Evolutionary conservation across 1,140 invertebrate genomes (phyloP).

Genomic region (Drosophila nikananu): DNA sequence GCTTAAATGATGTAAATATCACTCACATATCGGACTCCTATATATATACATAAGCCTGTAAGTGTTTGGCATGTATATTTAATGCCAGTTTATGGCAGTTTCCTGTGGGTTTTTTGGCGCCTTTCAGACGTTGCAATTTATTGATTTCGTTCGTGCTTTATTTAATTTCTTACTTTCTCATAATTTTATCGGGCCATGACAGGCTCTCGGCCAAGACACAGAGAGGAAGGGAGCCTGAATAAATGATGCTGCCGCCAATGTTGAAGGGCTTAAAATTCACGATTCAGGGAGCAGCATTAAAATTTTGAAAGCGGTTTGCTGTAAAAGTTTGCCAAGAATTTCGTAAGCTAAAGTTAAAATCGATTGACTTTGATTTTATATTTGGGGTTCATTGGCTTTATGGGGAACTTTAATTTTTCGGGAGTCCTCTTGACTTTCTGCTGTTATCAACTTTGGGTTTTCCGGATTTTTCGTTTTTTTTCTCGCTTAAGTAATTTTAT

Average conservation of each 20-base stretch:
- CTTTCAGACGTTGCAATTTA: slow-evolving; percentile 68
- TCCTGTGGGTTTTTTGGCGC: slow-evolving; percentile 11
- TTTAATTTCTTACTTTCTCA: slow-evolving; percentile 59
- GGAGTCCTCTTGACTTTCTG: neutral
- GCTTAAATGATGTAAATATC: slow-evolving; percentile 44
- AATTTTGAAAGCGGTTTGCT: slow-evolving; percentile 20
- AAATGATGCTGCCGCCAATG: slow-evolving; percentile 59
- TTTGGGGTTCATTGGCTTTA: slow-evolving; percentile 61
- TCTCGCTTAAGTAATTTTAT: slow-evolving; percentile 24
- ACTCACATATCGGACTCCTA: slow-evolving; percentile 19
- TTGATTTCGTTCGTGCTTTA: slow-evolving; percentile 73
- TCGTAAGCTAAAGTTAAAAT: slow-evolving; percentile 34
- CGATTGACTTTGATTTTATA: slow-evolving; percentile 44
- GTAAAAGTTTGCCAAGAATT: slow-evolving; percentile 57
- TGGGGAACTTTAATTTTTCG: slow-evolving; percentile 23
- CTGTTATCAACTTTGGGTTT: neutral
- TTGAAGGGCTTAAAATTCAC: slow-evolving; percentile 56
- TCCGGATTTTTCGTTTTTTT: slow-evolving; percentile 6
- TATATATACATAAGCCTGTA: slow-evolving; percentile 10
- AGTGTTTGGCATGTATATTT: slow-evolving; percentile 65
- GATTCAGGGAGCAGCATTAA: slow-evolving; percentile 44
- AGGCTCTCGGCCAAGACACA: slow-evolving; percentile 13
- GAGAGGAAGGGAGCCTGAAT: slow-evolving; percentile 27
- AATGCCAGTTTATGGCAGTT: slow-evolving; percentile 63
- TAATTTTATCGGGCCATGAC: slow-evolving; percentile 52